Base-by-base conservation (phyloP, 2,888 invertebrate species). In the Cryptophagus acutangulus region DNA sequence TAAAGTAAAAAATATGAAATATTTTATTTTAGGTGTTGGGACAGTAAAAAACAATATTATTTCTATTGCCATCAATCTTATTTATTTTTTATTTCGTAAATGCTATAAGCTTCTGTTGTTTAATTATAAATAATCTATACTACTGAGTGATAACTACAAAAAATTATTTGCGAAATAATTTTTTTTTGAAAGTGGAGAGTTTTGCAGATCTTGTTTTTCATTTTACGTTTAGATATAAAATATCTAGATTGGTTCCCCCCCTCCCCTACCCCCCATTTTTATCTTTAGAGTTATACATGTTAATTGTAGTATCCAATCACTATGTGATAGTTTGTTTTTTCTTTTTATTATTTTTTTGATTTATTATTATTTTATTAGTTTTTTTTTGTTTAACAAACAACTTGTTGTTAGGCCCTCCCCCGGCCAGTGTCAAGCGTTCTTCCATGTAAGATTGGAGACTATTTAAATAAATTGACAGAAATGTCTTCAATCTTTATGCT, bases 351-450 rank as follows among this genome's bases (percentile, higher is more conserved):
- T 4, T 26, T 26, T 26, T 26, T 4, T 26, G 37, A 41, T 42
- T 45, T 45, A 43, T 47, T 36, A 43, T 54, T 50, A 41, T 58
- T 51, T 46, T 46, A 56, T 57, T 52, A 55, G 38, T 52, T 55
- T 50, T 54, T 46, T 56, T 63, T 61, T 56, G 58, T 64, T 63
- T 65, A 61, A 62, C 58, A 49, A n/a, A n/a, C 12, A 26, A 26
- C 26, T 26, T 62, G 62, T 63, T 64, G 59, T 63, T 66, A 67
- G 67, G 68, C 67, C 57, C 45, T 60, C n/a, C n/a, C n/a, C n/a
- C n/a, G 66, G 68, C 68, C 69, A 67, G 66, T 68, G 57, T 58
- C 66, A 67, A 63, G 57, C 57, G 69, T 68, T 68, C 69, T 69
- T 69, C 69, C 68, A 66, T 46, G 52, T 55, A 58, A 62, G 62